These are phyloP conservation scores for Zaprionus ornatus DNA, from an alignment of 1,140 invertebrate species.

Conservation along the genomic window DNA sequence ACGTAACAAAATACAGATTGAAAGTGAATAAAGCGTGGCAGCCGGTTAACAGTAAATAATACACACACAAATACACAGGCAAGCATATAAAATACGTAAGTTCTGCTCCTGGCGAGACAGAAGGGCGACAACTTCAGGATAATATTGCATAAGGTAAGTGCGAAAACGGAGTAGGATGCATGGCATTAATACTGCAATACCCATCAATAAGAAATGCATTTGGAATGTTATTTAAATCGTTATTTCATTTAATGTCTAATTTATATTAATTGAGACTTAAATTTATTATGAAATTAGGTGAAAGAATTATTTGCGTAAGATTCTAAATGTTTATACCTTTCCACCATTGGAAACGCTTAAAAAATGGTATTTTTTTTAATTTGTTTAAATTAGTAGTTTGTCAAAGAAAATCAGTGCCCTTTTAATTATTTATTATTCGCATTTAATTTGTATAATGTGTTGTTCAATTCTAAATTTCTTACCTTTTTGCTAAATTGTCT, in stretches of 20 bases:
- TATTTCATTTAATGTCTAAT: too few species aligned
- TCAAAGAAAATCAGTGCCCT: not conserved
- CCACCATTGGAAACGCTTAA: not conserved
- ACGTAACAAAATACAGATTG: slow-evolving; percentile 49
- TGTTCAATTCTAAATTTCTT: not conserved
- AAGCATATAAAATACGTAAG: slow-evolving; percentile 17
- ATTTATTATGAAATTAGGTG: too few species aligned
- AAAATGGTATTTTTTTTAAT: not conserved
- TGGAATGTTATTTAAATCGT: not conserved
- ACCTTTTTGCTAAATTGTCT: not conserved
- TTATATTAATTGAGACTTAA: too few species aligned
- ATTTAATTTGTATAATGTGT: not conserved
- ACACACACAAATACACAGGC: not conserved
- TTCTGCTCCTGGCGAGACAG: slow-evolving; percentile 42
- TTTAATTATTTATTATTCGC: too few species aligned
- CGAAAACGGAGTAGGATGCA: not conserved
- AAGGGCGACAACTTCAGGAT: slow-evolving; percentile 12
- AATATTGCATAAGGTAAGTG: slow-evolving; percentile 38
- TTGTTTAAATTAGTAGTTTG: not conserved
- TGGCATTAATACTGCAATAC: not conserved
- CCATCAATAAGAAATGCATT: not conserved
- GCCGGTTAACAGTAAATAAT: slow-evolving; percentile 36
- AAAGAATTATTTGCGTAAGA: too few species aligned
- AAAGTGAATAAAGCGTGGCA: slow-evolving; percentile 30
- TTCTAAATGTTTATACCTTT: too few species aligned